A percentile compares a stretch with the other conserved stretches of the same genome.
Conservation (phyloP, 1,140 invertebrate genomes). For the Grapholita molesta region DNA sequence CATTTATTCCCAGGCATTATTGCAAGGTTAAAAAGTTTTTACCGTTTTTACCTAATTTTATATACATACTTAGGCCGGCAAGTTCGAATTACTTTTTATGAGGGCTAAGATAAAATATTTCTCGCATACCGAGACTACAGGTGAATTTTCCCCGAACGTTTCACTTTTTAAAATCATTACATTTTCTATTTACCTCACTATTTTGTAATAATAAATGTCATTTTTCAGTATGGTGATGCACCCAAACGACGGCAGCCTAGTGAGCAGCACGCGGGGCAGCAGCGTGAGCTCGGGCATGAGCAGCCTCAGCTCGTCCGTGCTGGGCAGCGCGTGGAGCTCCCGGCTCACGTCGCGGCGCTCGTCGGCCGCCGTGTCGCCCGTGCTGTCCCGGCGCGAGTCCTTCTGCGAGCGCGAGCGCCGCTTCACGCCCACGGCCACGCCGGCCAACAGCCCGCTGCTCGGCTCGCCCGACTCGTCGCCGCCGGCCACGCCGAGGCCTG, state of each 20-base stretch:
- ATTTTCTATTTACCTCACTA: no score
- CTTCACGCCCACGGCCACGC: constrained; percentile 78
- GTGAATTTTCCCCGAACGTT: no score
- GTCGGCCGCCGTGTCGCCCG: constrained; percentile 80
- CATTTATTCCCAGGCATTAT: no score
- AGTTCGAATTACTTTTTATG: no score
- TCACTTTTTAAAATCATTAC: no score
- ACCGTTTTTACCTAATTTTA: no score
- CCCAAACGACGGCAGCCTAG: constrained; percentile 87
- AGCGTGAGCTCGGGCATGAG: constrained; percentile 79
- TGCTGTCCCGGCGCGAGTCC: constrained; percentile 58
- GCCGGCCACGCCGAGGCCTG: constrained; percentile 91
- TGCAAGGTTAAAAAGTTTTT: no score
- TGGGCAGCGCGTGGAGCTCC: constrained; percentile 75
- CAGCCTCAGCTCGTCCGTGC: constrained; percentile 80
- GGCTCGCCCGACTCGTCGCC: constrained; percentile 83
- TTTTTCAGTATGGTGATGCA: constrained; percentile 88
- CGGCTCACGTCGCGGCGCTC: constrained; percentile 78
- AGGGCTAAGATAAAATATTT: no score
- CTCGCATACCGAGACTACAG: no score
- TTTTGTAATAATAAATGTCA: no score
- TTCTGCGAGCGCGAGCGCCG: constrained; percentile 80
- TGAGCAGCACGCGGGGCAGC: constrained; percentile 76
- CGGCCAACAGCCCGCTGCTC: constrained; percentile 74
- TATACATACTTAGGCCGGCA: no score